Percentiles rank a stretch among this genome's conserved stretches.
phyloP scores from a whole-genome alignment of 2,888 invertebrate species.

The Lycocerus yunnanus region DNA sequence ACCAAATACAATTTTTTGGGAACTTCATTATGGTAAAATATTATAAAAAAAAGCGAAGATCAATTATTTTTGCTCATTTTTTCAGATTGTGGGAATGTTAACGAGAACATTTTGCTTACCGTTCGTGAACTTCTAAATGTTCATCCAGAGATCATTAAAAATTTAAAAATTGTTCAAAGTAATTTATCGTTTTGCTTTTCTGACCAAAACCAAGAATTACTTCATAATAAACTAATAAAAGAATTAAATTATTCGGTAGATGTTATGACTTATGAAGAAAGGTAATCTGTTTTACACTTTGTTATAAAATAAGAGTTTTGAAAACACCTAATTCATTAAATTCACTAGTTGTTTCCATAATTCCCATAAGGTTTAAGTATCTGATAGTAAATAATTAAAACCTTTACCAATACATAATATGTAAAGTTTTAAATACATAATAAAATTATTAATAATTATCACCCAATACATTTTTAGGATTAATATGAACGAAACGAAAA shows the following conservation, averaged over 20 bases:
- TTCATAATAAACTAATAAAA: background rate
- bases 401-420: no score
- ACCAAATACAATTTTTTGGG: constrained; percentile 71
- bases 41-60: background rate
- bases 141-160: background rate
- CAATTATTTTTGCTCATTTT: background rate
- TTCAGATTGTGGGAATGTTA: background rate
- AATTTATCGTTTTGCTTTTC: background rate
- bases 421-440: no score
- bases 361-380: no score
- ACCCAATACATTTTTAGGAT: background rate
- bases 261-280: background rate
- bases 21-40: constrained; percentile 70
- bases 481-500: background rate
- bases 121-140: background rate
- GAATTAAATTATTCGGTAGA: background rate
- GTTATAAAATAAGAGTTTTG: background rate
- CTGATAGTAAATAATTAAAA: no score
- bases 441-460: no score
- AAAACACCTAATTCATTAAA: no score
- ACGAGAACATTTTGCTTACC: background rate
- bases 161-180: background rate
- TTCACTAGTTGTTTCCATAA: no score
- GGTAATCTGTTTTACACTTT: background rate
- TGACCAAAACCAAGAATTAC: background rate